A percentile compares a stretch with the other conserved stretches of the same genome.
phyloP scores from a whole-genome alignment of 2,797 vertebrate species.

The Varecia variegata region DNA sequence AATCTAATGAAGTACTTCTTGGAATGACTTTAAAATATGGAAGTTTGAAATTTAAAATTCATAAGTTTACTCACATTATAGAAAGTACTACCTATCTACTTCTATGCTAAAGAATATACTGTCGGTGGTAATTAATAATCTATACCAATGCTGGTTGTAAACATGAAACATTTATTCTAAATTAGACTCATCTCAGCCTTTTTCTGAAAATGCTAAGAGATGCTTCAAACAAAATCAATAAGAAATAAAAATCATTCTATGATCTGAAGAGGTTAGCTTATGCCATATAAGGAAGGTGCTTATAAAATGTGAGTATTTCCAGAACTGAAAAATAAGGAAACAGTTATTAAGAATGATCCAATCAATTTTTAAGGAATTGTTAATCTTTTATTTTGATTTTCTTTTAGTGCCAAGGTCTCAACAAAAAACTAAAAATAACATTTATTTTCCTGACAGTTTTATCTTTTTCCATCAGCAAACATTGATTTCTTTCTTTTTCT shows the following conservation, averaged over 20 bases:
- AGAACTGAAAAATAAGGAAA: slow-evolving; percentile 34
- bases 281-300: background rate
- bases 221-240: slow-evolving; percentile 46
- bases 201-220: slow-evolving; percentile 22
- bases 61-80: background rate
- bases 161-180: background rate
- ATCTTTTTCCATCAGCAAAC: slow-evolving; percentile 53
- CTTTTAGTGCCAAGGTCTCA: slow-evolving; percentile 12
- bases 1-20: background rate
- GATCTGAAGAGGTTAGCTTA: slow-evolving; percentile 36
- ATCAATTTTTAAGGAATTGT: slow-evolving; percentile 22
- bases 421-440: slow-evolving; percentile 48
- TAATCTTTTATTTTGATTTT: slow-evolving; percentile 54
- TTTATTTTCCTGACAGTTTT: slow-evolving; percentile 66
- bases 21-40: background rate
- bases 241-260: slow-evolving; percentile 20
- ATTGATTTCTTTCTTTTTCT: slow-evolving; percentile 61
- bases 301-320: slow-evolving; percentile 25
- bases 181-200: background rate
- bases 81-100: background rate
- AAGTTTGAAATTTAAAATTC: background rate
- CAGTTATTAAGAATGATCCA: slow-evolving; percentile 26
- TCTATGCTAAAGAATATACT: background rate
- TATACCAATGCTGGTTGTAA: background rate
- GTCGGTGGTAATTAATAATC: slow-evolving; percentile 3